Evolutionary conservation across 2,113 vertebrate species (phyloP).

Genomic region (Nerophis lumbriciformis): DNA sequence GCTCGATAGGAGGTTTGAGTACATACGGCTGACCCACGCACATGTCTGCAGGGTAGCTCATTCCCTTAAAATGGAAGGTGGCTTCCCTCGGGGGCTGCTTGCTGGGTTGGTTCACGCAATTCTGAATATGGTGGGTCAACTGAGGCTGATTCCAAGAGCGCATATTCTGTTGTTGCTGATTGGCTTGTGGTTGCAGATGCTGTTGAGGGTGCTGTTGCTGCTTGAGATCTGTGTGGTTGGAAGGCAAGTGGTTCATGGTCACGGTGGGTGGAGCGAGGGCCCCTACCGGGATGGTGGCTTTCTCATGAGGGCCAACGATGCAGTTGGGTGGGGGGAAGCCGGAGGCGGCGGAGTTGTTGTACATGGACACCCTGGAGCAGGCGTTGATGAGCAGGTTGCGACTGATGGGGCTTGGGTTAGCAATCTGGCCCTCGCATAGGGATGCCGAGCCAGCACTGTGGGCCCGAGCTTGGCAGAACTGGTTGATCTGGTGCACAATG

Average conservation of each 20-base stretch:
- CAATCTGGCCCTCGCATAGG: conserved; percentile 97
- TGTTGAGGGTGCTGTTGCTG: conserved; percentile 74
- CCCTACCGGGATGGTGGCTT: conserved; percentile 73
- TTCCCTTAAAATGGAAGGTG: conserved; percentile 81
- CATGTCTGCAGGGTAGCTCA: conserved; percentile 87
- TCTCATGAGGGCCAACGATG: conserved; percentile 85
- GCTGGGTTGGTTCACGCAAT: conserved; percentile 76
- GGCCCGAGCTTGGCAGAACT: conserved; percentile 95
- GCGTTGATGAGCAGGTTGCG: conserved; percentile 97
- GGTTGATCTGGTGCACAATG: conserved; percentile 99
- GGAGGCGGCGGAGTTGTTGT: conserved; percentile 65
- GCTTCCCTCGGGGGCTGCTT: conserved; percentile 79
- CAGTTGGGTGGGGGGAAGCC: conserved; percentile 74
- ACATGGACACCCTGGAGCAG: conserved; percentile 92
- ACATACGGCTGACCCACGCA: conserved; percentile 90
- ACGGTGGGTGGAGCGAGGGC: conserved; percentile 71
- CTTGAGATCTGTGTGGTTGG: conserved; percentile 83
- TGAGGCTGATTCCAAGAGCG: conserved; percentile 91
- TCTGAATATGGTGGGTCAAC: conserved; percentile 87
- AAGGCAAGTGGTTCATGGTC: conserved; percentile 82
- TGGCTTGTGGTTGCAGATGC: conserved; percentile 58
- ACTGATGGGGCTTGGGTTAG: conserved; percentile 97
- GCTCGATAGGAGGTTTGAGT: conserved; percentile 88
- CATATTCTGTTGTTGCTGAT: conserved; percentile 80
- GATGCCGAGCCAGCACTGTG: conserved; percentile 86